phyloP scores from a whole-genome alignment of 1,140 invertebrate species.

The Globodera ellingtonae region DNA sequence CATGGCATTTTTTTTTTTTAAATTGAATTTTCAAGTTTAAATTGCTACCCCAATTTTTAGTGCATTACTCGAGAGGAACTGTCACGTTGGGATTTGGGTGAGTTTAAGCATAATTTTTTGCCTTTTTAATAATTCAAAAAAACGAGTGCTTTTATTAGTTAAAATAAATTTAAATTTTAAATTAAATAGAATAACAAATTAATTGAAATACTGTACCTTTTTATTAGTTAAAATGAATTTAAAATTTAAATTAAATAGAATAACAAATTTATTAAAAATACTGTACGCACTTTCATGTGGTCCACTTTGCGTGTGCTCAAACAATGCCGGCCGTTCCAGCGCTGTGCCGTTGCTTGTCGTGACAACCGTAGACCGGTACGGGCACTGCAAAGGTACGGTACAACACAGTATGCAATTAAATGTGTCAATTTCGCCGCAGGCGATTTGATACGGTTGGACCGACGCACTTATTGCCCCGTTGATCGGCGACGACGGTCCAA shows the following conservation, averaged over 20 bases:
- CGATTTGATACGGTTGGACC: conserved; percentile 35
- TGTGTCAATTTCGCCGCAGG: conserved; percentile 18
- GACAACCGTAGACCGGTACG: conserved; percentile 40
- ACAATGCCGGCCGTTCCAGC: conserved; percentile 21
- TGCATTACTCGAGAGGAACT: conserved; percentile 33
- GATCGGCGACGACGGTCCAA: conserved; percentile 19
- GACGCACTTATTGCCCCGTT: conserved; percentile 32
- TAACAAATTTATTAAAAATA: background rate
- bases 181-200: background rate
- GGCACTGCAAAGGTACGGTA: conserved; percentile 34
- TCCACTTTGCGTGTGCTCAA: conserved; percentile 24
- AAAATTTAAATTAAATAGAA: background rate
- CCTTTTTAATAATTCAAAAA: too few species aligned
- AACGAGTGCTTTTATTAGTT: too few species aligned
- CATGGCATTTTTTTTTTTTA: background rate
- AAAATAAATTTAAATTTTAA: background rate
- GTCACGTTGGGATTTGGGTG: conserved; percentile 37
- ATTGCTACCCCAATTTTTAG: conserved; percentile 12
- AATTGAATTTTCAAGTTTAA: background rate
- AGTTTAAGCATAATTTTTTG: background rate
- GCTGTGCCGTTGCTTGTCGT: conserved; percentile 19
- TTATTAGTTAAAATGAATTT: background rate
- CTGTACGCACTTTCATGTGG: background rate
- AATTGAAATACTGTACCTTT: background rate
- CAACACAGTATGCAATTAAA: background rate